These are phyloP conservation scores for Taenaris catops DNA, from an alignment of 2,888 invertebrate species.

Conservation along the genomic window DNA sequence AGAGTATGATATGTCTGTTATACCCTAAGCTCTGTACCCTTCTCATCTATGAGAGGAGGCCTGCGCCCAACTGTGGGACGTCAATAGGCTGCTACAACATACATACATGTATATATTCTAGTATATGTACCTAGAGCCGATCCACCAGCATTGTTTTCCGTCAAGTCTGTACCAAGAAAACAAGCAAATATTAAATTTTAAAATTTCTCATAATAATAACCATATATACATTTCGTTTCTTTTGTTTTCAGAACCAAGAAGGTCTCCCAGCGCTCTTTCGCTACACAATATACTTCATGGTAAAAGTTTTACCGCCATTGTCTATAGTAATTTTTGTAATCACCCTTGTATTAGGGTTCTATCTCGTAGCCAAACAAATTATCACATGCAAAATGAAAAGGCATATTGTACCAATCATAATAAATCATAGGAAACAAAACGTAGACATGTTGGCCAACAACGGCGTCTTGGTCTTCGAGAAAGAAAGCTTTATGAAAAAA, in stretches of 20 bases:
- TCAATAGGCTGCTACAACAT: too few relatives aligned
- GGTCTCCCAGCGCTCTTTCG: conserved; percentile 73
- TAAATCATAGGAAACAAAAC: conserved; percentile 50
- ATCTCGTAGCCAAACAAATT: conserved; percentile 46
- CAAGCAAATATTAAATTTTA: too few relatives aligned
- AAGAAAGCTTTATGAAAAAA: conserved; percentile 47
- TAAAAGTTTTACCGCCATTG: conserved; percentile 69
- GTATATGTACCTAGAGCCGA: too few relatives aligned
- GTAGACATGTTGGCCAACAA: conserved; percentile 44
- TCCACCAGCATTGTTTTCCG: too few relatives aligned
- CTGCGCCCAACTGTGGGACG: too few relatives aligned
- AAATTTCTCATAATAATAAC: too few relatives aligned
- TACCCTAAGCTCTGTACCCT: too few relatives aligned
- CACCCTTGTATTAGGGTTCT: conserved; percentile 44
- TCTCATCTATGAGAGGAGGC: too few relatives aligned
- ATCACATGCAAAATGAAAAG: conserved; percentile 33
- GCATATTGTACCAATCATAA: conserved; percentile 40
- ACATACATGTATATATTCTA: too few relatives aligned
- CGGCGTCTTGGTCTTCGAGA: conserved; percentile 52
- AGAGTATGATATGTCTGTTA: too few relatives aligned
- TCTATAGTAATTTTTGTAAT: conserved; percentile 44
- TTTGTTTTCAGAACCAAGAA: conserved; percentile 73
- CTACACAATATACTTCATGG: conserved; percentile 65
- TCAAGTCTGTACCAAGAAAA: too few relatives aligned
- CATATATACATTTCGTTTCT: not conserved